Conservation (phyloP, 2,797 vertebrate species). For the Takifugu rubripes region DNA sequence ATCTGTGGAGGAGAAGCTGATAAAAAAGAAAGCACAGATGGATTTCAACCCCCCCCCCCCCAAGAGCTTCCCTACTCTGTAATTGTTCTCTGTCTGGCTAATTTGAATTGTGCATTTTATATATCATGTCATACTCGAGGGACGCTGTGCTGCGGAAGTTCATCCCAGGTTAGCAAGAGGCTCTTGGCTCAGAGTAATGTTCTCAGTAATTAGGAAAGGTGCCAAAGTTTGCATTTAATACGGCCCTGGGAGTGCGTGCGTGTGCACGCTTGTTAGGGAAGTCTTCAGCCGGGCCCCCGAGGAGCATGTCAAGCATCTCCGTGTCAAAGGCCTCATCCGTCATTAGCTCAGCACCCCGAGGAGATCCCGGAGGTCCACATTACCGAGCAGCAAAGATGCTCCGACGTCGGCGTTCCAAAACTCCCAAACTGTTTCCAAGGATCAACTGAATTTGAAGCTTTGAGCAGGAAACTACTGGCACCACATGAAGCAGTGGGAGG, state of each 20-base stretch:
- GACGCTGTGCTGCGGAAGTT: constrained; percentile 60
- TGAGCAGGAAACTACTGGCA: constrained; percentile 29
- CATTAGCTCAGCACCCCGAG: constrained; percentile 63
- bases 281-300: constrained; percentile 71
- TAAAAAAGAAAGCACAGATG: constrained; percentile 41
- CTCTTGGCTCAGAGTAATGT: constrained; percentile 61
- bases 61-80: constrained; percentile 52
- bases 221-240: constrained; percentile 78
- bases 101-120: constrained; percentile 77
- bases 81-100: constrained; percentile 71
- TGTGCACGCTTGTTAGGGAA: constrained; percentile 73
- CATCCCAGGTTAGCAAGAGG: constrained; percentile 65
- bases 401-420: constrained; percentile 19
- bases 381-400: constrained; percentile 31
- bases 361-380: constrained; percentile 41
- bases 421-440: constrained; percentile 19
- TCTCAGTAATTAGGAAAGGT: constrained; percentile 77
- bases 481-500: constrained; percentile 14
- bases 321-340: constrained; percentile 74
- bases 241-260: constrained; percentile 59
- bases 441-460: constrained; percentile 30
- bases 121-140: constrained; percentile 67
- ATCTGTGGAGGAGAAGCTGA: constrained; percentile 5
- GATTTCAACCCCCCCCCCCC: constrained; percentile 44
- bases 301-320: constrained; percentile 72